Evolutionary conservation across 2,888 invertebrate species (phyloP).

Genomic region (Pemphredon lugubris): DNA sequence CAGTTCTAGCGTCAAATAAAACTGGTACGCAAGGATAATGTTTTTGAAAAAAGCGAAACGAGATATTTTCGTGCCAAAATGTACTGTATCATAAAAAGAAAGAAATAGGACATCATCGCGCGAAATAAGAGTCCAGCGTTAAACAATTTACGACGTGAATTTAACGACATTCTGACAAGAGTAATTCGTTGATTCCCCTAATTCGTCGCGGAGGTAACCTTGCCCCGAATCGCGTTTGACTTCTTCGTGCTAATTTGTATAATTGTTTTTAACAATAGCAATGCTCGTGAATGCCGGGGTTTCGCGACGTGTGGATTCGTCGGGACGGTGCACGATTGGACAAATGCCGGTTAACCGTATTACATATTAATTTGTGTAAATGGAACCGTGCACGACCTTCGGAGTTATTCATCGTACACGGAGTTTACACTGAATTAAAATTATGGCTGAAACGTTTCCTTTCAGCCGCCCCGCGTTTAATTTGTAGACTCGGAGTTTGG

Average conservation of each 20-base stretch:
- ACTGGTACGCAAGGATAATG: too few relatives aligned
- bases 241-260: slow-evolving; percentile 41
- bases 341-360: slow-evolving; percentile 59
- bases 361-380: slow-evolving; percentile 68
- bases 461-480: background rate
- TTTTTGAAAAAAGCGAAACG: too few relatives aligned
- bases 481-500: background rate
- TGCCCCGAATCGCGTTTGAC: slow-evolving; percentile 42
- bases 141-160: slow-evolving; percentile 32
- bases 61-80: too few relatives aligned
- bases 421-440: slow-evolving; percentile 10
- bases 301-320: background rate
- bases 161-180: slow-evolving; percentile 48
- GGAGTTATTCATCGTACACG: background rate
- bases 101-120: background rate
- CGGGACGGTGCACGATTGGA: background rate
- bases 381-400: slow-evolving; percentile 23
- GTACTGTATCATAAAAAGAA: too few relatives aligned
- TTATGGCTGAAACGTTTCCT: slow-evolving; percentile 9
- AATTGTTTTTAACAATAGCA: slow-evolving; percentile 48
- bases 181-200: slow-evolving; percentile 50
- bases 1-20: too few relatives aligned
- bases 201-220: slow-evolving; percentile 49
- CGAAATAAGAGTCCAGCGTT: too few relatives aligned
- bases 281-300: slow-evolving; percentile 13